A percentile compares a stretch with the other conserved stretches of the same genome.
phyloP scores from a whole-genome alignment of 2,888 invertebrate species.

The Agriopis marginaria region DNA sequence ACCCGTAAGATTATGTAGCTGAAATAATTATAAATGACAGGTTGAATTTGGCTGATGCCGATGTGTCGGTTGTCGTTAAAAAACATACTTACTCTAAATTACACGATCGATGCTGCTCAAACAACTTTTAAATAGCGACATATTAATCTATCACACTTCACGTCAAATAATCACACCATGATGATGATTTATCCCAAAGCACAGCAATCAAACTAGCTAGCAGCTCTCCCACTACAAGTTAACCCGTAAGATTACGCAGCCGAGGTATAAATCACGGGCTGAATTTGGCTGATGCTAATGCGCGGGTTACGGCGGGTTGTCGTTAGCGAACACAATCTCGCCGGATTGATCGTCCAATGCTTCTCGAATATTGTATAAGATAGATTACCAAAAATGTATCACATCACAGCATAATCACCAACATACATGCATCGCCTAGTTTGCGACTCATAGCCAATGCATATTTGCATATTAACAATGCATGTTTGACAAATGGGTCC shows the following conservation, averaged over 20 bases:
- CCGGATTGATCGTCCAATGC: slow-evolving; percentile 15
- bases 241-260: slow-evolving; percentile 32
- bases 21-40: too few species aligned
- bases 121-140: too few species aligned
- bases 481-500: too few species aligned
- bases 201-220: background rate
- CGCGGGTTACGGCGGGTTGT: slow-evolving; percentile 5
- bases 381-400: background rate
- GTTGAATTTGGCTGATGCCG: too few species aligned
- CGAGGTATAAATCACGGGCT: slow-evolving; percentile 29
- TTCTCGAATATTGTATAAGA: background rate
- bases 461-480: too few species aligned
- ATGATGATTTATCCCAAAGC: background rate
- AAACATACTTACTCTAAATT: too few species aligned
- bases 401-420: background rate
- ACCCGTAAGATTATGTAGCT: too few species aligned
- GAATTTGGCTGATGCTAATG: slow-evolving; percentile 31
- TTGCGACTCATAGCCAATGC: too few species aligned
- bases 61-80: too few species aligned
- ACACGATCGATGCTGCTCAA: too few species aligned
- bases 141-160: too few species aligned
- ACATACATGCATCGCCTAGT: too few species aligned
- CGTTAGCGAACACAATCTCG: slow-evolving; percentile 13
- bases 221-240: slow-evolving; percentile 19
- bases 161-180: background rate